phyloP scores from a whole-genome alignment of 2,113 vertebrate genomes.

The Tragelaphus buxtoni region DNA sequence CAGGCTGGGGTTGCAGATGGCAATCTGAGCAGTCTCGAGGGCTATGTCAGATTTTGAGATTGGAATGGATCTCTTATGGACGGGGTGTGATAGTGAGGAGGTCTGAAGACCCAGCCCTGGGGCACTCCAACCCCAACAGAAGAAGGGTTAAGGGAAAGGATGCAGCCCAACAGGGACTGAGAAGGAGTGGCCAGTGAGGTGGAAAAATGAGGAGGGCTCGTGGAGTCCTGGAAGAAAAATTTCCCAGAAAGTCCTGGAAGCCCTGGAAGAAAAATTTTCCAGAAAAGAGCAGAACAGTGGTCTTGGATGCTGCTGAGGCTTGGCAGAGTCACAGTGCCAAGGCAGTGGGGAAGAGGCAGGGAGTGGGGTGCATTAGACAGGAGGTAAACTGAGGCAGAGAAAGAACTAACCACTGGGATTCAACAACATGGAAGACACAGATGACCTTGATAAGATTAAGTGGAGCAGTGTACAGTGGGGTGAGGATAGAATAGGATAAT shows the following conservation, averaged over 20 bases:
- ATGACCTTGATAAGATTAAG: not conserved
- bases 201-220: not conserved
- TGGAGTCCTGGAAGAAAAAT: not conserved
- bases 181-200: not conserved
- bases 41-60: not conserved
- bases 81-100: not conserved
- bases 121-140: not conserved
- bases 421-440: not conserved
- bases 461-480: not conserved
- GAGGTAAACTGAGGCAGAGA: not conserved
- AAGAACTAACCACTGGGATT: not conserved
- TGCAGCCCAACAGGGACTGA: not conserved
- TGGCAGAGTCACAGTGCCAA: not conserved
- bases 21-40: not conserved
- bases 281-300: not conserved
- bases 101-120: not conserved
- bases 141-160: not conserved
- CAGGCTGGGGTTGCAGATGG: not conserved
- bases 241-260: not conserved
- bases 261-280: not conserved
- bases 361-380: not conserved
- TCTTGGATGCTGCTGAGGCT: not conserved
- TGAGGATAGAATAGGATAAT: not conserved
- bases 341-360: not conserved
- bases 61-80: not conserved